These are phyloP conservation scores for Nomada ferruginata DNA, from an alignment of 2,888 invertebrate species.

Conservation along the genomic window DNA sequence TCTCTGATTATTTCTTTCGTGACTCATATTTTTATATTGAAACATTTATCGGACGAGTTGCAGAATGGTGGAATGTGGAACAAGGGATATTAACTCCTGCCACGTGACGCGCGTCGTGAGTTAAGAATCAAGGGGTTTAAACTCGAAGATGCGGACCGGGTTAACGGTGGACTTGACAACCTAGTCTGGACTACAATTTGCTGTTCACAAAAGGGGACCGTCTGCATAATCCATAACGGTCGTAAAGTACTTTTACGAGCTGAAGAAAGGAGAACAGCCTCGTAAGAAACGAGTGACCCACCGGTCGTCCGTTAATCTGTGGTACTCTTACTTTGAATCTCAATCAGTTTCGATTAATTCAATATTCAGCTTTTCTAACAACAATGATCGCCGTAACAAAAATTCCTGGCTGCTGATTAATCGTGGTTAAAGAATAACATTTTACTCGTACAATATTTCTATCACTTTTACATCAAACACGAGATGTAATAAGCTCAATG, in stretches of 20 bases:
- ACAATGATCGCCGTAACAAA: too few relatives aligned
- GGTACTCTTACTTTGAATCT: background rate
- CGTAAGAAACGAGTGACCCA: slow-evolving; percentile 26
- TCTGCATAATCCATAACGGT: slow-evolving; percentile 71
- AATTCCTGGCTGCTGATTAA: too few relatives aligned
- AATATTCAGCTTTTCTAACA: too few relatives aligned
- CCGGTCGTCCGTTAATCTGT: background rate
- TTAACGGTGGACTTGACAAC: slow-evolving; percentile 44
- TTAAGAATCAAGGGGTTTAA: slow-evolving; percentile 11
- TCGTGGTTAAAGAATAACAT: too few relatives aligned
- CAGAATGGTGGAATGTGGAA: background rate
- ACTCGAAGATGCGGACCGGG: slow-evolving; percentile 23
- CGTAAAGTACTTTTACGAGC: slow-evolving; percentile 73
- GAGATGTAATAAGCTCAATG: background rate
- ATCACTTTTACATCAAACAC: too few relatives aligned
- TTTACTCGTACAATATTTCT: too few relatives aligned
- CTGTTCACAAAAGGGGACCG: slow-evolving; percentile 30
- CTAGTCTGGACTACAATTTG: slow-evolving; percentile 28
- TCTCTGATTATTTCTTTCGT: too few relatives aligned
- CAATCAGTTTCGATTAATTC: slow-evolving; percentile 1
- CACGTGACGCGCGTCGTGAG: background rate
- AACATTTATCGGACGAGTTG: background rate
- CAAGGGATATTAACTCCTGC: background rate
- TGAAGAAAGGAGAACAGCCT: slow-evolving; percentile 31
- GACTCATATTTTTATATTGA: background rate